Percentiles rank a stretch among this genome's conserved stretches.
These are phyloP conservation scores for Zingel zingel DNA, from an alignment of 2,113 vertebrate species.

Conservation along the genomic window DNA sequence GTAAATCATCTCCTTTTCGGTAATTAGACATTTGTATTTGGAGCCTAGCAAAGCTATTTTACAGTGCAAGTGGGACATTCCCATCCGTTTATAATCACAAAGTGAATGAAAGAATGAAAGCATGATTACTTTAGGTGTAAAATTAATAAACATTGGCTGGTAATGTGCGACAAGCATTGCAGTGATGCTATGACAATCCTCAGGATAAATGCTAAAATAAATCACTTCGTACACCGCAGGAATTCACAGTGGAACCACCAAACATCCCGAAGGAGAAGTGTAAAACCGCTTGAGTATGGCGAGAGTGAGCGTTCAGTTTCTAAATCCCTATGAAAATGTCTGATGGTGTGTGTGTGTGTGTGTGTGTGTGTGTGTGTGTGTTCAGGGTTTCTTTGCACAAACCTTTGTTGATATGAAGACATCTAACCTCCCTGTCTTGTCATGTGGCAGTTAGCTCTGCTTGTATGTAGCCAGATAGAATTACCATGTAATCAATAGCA, in stretches of 20 bases:
- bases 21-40: background rate
- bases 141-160: background rate
- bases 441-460: slow-evolving; percentile 31
- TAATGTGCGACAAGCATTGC: background rate
- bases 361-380: background rate
- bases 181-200: background rate
- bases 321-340: slow-evolving; percentile 19
- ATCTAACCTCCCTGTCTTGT: slow-evolving; percentile 5
- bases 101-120: slow-evolving; percentile 1
- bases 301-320: slow-evolving; percentile 8
- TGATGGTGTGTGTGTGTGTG: background rate
- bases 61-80: background rate
- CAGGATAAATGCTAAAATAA: background rate
- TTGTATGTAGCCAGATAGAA: slow-evolving; percentile 30
- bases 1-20: background rate
- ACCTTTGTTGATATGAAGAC: slow-evolving; percentile 18
- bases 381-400: slow-evolving; percentile 3
- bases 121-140: background rate
- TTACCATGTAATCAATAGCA: slow-evolving; percentile 60
- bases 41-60: background rate
- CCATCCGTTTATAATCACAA: background rate
- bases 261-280: background rate
- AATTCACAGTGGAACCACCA: background rate
- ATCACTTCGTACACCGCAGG: background rate
- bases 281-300: background rate